phyloP scores from a whole-genome alignment of 2,113 vertebrate genomes.

The Brachypodius melanocephalos region DNA sequence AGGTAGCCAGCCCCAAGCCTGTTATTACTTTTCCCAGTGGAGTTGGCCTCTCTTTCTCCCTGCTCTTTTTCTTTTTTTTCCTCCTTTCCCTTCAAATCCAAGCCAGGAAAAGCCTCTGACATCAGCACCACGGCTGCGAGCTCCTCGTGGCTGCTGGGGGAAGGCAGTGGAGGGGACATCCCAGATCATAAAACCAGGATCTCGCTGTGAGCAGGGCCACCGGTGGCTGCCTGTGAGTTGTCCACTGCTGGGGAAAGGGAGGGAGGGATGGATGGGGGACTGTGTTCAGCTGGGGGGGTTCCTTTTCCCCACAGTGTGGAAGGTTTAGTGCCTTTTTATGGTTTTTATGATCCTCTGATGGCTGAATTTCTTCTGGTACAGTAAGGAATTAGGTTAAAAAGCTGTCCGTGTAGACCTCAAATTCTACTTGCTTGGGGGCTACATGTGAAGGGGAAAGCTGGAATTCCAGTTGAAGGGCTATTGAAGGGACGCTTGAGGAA shows the following conservation, averaged over 20 bases:
- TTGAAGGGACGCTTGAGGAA: background rate
- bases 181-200: background rate
- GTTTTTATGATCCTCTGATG: background rate
- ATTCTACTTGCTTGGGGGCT: background rate
- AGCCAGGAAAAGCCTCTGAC: slow-evolving; percentile 22
- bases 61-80: background rate
- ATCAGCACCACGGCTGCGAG: rapidly evolving
- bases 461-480: background rate
- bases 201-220: rapidly evolving
- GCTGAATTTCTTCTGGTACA: background rate
- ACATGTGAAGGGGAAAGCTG: background rate
- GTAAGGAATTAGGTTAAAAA: background rate
- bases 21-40: background rate
- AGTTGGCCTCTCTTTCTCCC: background rate
- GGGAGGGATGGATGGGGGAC: background rate
- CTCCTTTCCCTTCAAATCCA: background rate
- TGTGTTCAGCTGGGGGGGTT: rapidly evolving
- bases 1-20: slow-evolving; percentile 45
- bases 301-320: background rate
- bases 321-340: background rate
- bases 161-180: background rate
- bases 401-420: too few relatives aligned
- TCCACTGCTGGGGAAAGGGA: rapidly evolving
- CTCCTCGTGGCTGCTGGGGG: background rate
- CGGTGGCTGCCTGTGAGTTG: rapidly evolving